Base-by-base conservation (phyloP, 2,888 invertebrate genomes). In the Drosophila infuscata region DNA sequence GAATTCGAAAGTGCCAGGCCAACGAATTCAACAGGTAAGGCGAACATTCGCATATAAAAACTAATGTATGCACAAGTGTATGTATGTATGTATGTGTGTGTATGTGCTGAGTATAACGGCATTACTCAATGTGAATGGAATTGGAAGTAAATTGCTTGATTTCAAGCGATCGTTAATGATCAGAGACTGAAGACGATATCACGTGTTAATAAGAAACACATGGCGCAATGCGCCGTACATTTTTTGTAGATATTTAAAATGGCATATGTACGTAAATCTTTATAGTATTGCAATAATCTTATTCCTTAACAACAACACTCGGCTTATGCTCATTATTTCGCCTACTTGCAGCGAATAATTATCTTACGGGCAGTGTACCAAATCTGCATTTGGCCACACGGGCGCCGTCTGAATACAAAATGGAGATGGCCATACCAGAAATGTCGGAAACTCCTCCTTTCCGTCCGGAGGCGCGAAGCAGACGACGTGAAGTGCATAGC, bases 1-100 rank as follows among this genome's bases (percentile, higher is more conserved):
- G 90, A 92, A 79, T 91, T 89, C 38, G 87, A 90, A 67, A 87
- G 89, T 60, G 82, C 85, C 74, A 80, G 85, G 41, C 89, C 92
- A 43, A 84, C 88, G 65, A 80, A 81, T 32, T 83, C 87, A 70
- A 67, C 82, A 62, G 75, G 92, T 77, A 70, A 70, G 8, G 9
- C 38, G 25, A 12, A 15, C 56, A 33, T 46, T 33, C 64, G 35
- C 12, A 35, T 12, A 17, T 11, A 49, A 41, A 43, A 38, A 25
- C 25, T 46, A 20, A 56, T 35, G 12, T 46, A 62, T 63, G 46
- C 46, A 25, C 25, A 46, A 8, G 15, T 25, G 35, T 63, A 17
- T 35, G 17, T 32, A 11, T 36, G 30, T 15, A 30, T 46, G 8
- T 17, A 17, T 20, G 9, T 35, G 25, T 11, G 2, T 38, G 33